Conservation (phyloP, 2,113 vertebrate genomes). For the Baryphthengus martii region DNA sequence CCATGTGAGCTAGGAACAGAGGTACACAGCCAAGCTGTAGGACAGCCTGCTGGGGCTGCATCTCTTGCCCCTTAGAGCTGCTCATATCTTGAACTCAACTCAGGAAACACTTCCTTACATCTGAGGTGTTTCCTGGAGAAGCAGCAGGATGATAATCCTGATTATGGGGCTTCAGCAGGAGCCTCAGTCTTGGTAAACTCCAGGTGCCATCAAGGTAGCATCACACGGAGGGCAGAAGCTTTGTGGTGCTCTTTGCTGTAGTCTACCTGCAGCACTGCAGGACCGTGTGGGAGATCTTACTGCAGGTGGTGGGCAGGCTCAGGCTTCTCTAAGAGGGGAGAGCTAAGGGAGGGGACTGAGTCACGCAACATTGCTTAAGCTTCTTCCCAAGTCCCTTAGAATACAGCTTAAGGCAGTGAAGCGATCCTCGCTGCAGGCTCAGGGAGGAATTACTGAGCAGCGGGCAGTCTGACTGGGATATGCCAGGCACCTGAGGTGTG, state of each 20-base stretch:
- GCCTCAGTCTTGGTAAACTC: background rate
- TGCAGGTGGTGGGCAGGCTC: background rate
- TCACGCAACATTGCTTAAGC: background rate
- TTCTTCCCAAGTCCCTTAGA: background rate
- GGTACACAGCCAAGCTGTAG: background rate
- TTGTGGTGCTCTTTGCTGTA: background rate
- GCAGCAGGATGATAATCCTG: background rate
- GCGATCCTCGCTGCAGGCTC: rapidly evolving
- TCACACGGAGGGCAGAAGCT: background rate
- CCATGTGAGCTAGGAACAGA: rapidly evolving
- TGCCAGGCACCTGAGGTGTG: background rate
- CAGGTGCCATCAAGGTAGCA: too few relatives aligned
- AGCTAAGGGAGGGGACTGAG: background rate
- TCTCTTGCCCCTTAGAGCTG: background rate
- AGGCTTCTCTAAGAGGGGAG: rapidly evolving
- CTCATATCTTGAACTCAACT: background rate
- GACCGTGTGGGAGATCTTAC: background rate
- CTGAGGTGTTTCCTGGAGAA: background rate
- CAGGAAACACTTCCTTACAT: background rate
- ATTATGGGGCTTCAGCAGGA: background rate
- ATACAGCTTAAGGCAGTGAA: background rate
- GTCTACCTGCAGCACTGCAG: background rate
- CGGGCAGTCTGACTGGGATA: background rate
- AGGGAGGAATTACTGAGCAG: background rate
- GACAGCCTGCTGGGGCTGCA: background rate